These are phyloP conservation scores for Apis florea DNA, from an alignment of 1,140 invertebrate species.

Conservation along the genomic window DNA sequence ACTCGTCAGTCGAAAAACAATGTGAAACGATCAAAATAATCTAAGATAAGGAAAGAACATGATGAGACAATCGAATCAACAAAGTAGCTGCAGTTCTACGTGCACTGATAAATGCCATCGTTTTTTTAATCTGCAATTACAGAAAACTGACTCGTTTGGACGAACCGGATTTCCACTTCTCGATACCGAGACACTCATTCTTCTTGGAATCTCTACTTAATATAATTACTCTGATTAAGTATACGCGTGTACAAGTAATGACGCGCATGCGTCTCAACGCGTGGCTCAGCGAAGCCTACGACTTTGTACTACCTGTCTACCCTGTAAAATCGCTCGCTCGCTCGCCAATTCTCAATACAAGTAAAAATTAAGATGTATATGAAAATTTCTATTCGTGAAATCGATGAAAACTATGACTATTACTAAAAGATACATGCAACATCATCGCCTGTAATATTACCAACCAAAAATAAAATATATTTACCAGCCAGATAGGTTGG, in stretches of 20 bases:
- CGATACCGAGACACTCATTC: not conserved
- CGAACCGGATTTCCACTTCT: not conserved
- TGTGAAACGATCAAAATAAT: not conserved
- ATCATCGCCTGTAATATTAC: not conserved
- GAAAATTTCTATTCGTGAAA: not conserved
- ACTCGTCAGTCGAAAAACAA: not conserved
- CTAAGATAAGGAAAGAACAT: not conserved
- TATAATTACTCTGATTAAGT: not conserved
- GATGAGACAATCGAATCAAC: not conserved
- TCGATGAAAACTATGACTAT: not conserved
- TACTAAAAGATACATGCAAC: not conserved
- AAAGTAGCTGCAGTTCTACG: not conserved
- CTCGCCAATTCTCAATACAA: no score
- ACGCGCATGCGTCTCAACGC: not conserved
- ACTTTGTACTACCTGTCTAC: slow-evolving; percentile 27
- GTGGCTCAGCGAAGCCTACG: not conserved
- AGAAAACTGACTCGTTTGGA: not conserved
- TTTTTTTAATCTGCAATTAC: slow-evolving; percentile 15
- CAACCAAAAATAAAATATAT: not conserved
- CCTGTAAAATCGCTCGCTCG: not conserved
- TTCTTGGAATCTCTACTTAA: slow-evolving; percentile 1
- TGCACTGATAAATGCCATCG: slow-evolving; percentile 28
- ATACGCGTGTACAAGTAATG: not conserved
- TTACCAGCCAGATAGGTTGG: not conserved
- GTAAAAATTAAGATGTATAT: not conserved